Evolutionary conservation across 2,797 vertebrate genomes (phyloP).

Genomic region (Tokudaia tokunoshimensis): DNA sequence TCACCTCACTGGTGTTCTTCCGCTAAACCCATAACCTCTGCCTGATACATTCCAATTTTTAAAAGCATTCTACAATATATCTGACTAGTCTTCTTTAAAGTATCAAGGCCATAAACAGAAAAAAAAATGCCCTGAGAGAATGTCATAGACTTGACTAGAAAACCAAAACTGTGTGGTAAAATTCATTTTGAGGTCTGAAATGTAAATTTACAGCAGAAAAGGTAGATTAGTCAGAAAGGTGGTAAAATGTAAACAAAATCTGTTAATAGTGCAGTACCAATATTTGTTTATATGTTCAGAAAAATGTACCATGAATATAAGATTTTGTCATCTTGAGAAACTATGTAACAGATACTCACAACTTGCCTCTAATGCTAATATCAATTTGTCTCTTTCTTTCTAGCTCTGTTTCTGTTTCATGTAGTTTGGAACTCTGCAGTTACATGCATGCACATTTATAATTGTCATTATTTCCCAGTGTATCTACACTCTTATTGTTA

Average conservation of each 20-base stretch:
- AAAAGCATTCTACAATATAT: not conserved
- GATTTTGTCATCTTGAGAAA: conserved; percentile 17
- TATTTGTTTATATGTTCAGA: conserved; percentile 28
- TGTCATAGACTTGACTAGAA: not conserved
- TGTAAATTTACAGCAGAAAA: conserved; percentile 10
- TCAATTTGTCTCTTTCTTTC: not conserved
- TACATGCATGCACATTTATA: not conserved
- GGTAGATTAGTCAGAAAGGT: not conserved
- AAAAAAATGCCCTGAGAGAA: not conserved
- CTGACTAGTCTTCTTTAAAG: conserved; percentile 8
- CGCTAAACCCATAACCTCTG: not conserved
- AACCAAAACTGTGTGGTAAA: not conserved
- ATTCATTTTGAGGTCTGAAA: not conserved
- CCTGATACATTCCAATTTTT: conserved; percentile 33
- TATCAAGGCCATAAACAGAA: not conserved
- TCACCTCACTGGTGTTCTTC: not conserved
- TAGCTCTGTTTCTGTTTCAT: not conserved
- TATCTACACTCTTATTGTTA: not conserved
- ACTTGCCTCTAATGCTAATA: not conserved
- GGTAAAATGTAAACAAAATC: conserved; percentile 5
- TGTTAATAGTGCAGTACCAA: not conserved
- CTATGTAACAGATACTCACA: not conserved
- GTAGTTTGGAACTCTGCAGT: not conserved
- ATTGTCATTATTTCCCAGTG: not conserved
- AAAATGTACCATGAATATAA: not conserved